Evolutionary conservation across 2,888 invertebrate genomes (phyloP).

Genomic region (Orthonevra nobilis): DNA sequence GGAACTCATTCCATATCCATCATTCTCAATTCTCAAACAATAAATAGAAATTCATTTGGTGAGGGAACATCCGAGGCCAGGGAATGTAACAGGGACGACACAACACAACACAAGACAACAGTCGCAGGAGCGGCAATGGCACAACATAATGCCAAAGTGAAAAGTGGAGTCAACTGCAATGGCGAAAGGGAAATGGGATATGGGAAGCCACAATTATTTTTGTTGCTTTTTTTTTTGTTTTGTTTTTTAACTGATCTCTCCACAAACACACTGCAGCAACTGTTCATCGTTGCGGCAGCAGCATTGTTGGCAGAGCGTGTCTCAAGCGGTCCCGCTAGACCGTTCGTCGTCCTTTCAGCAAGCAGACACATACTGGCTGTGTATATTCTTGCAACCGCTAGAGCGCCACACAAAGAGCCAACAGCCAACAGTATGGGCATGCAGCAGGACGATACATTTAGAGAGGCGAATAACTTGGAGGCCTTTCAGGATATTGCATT

Average conservation of each 20-base stretch:
- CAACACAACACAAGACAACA: conserved; percentile 17
- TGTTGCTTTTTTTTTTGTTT: conserved; percentile 14
- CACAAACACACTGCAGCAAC: conserved; percentile 64
- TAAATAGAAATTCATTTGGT: conserved; percentile 69
- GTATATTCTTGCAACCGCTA: neutral
- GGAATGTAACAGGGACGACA: conserved; percentile 24
- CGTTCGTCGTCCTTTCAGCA: conserved; percentile 47
- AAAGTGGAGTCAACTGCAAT: conserved; percentile 70
- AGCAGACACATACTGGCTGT: conserved; percentile 7
- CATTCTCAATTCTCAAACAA: conserved; percentile 52
- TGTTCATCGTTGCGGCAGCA: conserved; percentile 32
- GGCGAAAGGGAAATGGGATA: conserved; percentile 66
- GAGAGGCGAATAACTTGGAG: conserved; percentile 59
- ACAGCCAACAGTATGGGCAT: conserved; percentile 5
- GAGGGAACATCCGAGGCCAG: conserved; percentile 16
- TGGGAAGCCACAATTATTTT: conserved; percentile 70
- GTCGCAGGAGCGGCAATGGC: neutral
- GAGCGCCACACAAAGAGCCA: conserved; percentile 17
- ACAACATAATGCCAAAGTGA: conserved; percentile 66
- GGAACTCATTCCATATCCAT: conserved; percentile 27
- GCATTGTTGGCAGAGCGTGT: conserved; percentile 63
- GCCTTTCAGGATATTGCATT: conserved; percentile 71
- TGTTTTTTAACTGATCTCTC: no score
- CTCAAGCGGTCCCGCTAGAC: conserved; percentile 32
- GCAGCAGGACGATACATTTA: conserved; percentile 36